Conservation (phyloP, 2,888 invertebrate genomes). For the Macaria notata region DNA sequence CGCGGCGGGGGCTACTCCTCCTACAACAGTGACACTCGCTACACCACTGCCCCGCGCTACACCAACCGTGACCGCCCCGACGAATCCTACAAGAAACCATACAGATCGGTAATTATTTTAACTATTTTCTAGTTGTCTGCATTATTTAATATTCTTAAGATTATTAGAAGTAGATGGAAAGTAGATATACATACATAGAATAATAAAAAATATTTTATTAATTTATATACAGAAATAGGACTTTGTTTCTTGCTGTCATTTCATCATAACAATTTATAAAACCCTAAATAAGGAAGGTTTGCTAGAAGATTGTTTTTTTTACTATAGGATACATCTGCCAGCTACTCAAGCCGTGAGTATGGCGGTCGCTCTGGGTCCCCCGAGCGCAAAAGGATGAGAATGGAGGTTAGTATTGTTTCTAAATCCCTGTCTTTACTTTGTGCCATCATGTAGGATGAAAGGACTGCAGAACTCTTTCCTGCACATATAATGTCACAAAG, state of each 20-base stretch:
- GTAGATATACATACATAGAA: too few relatives aligned
- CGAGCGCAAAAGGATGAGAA: slow-evolving; percentile 84
- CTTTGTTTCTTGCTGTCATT: too few relatives aligned
- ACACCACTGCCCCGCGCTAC: slow-evolving; percentile 66
- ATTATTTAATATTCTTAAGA: too few relatives aligned
- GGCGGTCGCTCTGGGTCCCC: slow-evolving; percentile 83
- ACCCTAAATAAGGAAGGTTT: too few relatives aligned
- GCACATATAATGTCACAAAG: slow-evolving; percentile 2
- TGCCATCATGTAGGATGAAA: neutral
- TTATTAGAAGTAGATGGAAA: too few relatives aligned
- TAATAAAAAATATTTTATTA: too few relatives aligned
- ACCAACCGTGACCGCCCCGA: slow-evolving; percentile 68
- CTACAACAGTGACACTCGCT: slow-evolving; percentile 69
- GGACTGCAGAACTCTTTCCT: neutral
- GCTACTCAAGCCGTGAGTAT: slow-evolving; percentile 79
- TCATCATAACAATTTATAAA: too few relatives aligned
- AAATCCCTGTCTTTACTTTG: neutral
- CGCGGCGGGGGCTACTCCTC: slow-evolving; percentile 68
- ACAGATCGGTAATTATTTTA: slow-evolving; percentile 76
- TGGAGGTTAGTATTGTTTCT: slow-evolving; percentile 76
- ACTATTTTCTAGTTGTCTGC: too few relatives aligned
- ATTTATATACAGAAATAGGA: too few relatives aligned
- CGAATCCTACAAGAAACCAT: slow-evolving; percentile 74
- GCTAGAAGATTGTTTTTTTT: too few relatives aligned
- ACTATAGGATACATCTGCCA: slow-evolving; percentile 69